Evolutionary conservation across 2,888 invertebrate genomes (phyloP), one percentile per base, ranked within the genome.

Genomic region (Caenorhabditis panamensis): DNA sequence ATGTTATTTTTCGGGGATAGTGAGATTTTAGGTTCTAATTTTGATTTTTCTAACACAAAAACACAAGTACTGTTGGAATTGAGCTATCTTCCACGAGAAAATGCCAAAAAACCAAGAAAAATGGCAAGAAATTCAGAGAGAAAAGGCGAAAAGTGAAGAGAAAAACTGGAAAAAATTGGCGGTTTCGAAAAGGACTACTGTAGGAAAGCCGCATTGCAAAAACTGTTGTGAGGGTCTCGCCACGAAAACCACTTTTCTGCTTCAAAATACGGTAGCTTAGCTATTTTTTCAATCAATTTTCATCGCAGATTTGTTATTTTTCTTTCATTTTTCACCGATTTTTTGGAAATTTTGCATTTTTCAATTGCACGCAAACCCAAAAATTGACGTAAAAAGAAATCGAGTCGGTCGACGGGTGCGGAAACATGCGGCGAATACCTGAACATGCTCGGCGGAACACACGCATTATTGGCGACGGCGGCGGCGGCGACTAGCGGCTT

Each of bases 401-500:
- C 26, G 59, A 51, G 51, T 51, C 24, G 54, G 53, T 9, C 18
- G 16, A 18, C 5, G 53, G 53, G 53, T 26, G 28, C 68, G 69
- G 54, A 54, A 62, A 13, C 51, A 28, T 54, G 13, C 54, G 31
- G 9, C 4, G 4, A 31, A 31, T 31, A 53, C 62, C 41, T 62
- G 71, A 62, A 56, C 63, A 72, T 63, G 64, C 62, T 54, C 53
- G 31, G 31, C 54, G 18, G 63, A 63, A 72, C 62, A 63, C 72
- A 56, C 72, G 72, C 72, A 63, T 72, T 72, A 64, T 64, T 73
- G 53, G 51, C 59, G 47, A 31, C 54, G 62, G 63, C 47, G 49
- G 18, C 11, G 31, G 58, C 28, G 18, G 54, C 22, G 18, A 9
- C 58, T n/a, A 20, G 18, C 28, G 54, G 53, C 47, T 54, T 13